Conservation (phyloP, 53 echinoderm and acorn worm genomes). For the Henricia sp. region DNA sequence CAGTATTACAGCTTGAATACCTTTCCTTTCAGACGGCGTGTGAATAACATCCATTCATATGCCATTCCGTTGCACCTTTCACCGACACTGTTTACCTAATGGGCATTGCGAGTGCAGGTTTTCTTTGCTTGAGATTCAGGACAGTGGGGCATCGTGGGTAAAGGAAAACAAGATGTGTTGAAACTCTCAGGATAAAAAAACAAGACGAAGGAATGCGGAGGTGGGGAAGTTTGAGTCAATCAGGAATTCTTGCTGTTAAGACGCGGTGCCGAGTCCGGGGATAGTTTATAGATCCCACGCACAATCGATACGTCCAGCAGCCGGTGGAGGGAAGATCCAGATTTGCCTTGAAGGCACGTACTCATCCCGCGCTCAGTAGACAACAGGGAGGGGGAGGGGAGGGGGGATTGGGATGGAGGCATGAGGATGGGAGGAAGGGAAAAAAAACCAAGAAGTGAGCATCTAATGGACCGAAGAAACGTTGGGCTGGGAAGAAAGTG, state of each 20-base stretch:
- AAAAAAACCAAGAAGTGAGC: background rate
- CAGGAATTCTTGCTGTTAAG: background rate
- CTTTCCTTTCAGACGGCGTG: too few species aligned
- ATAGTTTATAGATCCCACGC: slow-evolving; percentile 12
- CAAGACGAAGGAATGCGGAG: background rate
- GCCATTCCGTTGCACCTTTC: too few species aligned
- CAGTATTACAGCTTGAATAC: too few species aligned
- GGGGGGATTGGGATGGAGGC: too few species aligned
- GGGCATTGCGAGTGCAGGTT: too few species aligned
- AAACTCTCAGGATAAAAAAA: background rate
- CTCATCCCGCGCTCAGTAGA: slow-evolving; percentile 32
- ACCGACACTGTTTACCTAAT: too few species aligned
- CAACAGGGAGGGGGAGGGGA: too few species aligned
- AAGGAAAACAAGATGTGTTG: background rate
- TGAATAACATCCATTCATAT: too few species aligned
- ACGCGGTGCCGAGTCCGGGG: background rate
- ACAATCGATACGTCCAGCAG: slow-evolving; percentile 17
- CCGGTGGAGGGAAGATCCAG: slow-evolving; percentile 8
- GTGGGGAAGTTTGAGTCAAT: background rate
- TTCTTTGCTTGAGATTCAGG: too few species aligned
- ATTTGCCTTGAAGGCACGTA: slow-evolving; percentile 17
- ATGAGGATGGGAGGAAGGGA: background rate
- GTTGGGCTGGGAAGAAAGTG: background rate
- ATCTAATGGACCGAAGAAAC: slow-evolving; percentile 24
- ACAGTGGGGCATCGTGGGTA: too few species aligned